Conservation (phyloP, 2,113 vertebrate genomes). For the Pelodiscus sinensis region DNA sequence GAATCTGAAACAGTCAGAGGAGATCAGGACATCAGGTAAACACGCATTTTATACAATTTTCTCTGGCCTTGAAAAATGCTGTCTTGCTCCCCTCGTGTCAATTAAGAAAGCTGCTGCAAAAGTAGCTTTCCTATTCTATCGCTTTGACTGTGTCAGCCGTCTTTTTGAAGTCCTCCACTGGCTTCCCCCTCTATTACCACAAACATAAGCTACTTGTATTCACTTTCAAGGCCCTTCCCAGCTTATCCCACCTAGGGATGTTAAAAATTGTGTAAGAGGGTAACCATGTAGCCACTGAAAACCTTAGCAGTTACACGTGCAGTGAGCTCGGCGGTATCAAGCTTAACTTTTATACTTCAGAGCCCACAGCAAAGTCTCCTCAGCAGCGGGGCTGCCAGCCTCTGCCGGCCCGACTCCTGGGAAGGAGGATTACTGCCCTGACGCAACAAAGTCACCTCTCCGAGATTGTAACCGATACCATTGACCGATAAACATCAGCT, state of each 20-base stretch:
- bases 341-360: no score
- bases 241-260: not conserved
- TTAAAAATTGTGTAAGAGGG: no score
- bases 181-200: not conserved
- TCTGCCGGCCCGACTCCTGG: no score
- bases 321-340: no score
- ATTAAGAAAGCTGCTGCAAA: not conserved
- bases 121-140: not conserved
- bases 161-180: not conserved
- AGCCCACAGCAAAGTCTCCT: no score
- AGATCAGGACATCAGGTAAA: slow-evolving; percentile 89
- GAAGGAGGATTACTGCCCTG: no score
- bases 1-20: slow-evolving; percentile 89
- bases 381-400: no score
- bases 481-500: no score
- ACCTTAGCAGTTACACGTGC: no score
- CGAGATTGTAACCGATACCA: no score
- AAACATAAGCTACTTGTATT: not conserved
- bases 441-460: no score
- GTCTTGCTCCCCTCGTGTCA: not conserved
- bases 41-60: not conserved
- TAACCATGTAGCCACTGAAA: no score
- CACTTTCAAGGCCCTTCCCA: not conserved
- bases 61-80: accelerated
- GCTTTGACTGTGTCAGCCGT: not conserved